Evolutionary conservation across 2,888 invertebrate genomes (phyloP).

Genomic region (Polia nebulosa): DNA sequence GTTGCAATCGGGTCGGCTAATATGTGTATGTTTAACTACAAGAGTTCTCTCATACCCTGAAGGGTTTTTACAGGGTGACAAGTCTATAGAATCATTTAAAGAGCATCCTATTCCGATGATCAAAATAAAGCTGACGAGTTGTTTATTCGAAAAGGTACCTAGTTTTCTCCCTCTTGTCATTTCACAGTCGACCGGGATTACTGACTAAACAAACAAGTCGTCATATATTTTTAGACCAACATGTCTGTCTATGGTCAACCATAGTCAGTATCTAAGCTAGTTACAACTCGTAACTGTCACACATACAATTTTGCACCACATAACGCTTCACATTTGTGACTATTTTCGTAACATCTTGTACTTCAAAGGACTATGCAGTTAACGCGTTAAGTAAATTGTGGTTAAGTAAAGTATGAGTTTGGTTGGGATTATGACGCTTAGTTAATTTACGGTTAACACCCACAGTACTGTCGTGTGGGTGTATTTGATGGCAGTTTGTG

Average conservation of each 20-base stretch:
- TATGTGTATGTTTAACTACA: too few species aligned
- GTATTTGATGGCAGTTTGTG: too few species aligned
- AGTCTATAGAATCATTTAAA: too few species aligned
- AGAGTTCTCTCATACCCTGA: neutral
- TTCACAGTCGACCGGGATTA: neutral
- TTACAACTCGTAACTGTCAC: slow-evolving; percentile 8
- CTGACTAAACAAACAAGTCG: neutral
- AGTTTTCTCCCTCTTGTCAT: neutral
- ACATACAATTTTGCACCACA: slow-evolving; percentile 13
- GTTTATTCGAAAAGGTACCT: neutral
- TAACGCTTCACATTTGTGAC: slow-evolving; percentile 20
- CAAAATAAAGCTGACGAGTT: too few species aligned
- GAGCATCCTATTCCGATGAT: too few species aligned
- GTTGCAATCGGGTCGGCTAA: too few species aligned
- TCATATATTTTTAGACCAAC: neutral
- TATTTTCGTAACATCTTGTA: slow-evolving; percentile 20
- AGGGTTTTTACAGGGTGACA: neutral
- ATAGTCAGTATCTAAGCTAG: neutral
- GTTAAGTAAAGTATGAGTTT: slow-evolving; percentile 21
- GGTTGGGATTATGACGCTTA: neutral
- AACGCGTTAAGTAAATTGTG: slow-evolving; percentile 16
- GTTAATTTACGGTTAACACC: slow-evolving; percentile 4
- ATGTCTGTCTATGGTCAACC: neutral
- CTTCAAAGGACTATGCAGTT: slow-evolving; percentile 40
- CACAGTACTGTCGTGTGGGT: neutral